Conservation (phyloP, 2,797 vertebrate genomes). For the Myotis daubentonii region DNA sequence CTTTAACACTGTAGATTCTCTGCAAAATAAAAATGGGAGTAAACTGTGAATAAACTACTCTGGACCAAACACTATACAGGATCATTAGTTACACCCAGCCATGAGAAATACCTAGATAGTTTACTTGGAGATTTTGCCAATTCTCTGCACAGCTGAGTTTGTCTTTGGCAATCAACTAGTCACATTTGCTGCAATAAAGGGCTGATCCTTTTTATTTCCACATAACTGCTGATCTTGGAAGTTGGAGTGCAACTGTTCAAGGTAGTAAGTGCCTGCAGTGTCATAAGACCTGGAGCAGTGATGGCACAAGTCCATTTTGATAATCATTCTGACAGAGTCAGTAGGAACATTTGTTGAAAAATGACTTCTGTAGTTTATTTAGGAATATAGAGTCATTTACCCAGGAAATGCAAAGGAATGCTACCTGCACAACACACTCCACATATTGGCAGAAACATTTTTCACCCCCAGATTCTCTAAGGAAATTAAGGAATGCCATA, state of each 20-base stretch:
- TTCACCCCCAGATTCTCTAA: slow-evolving; percentile 35
- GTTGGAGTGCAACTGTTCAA: neutral
- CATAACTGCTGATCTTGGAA: neutral
- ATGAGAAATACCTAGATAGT: neutral
- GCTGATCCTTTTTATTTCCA: neutral
- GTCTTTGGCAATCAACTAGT: neutral
- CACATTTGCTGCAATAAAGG: neutral
- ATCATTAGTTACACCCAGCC: neutral
- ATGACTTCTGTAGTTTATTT: slow-evolving; percentile 78
- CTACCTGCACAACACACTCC: neutral
- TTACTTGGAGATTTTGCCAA: neutral
- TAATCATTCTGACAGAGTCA: slow-evolving; percentile 77
- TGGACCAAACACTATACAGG: neutral
- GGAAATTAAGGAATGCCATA: neutral
- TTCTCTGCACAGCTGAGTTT: slow-evolving; percentile 8
- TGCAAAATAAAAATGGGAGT: neutral
- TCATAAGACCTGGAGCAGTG: neutral
- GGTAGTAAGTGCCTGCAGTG: neutral
- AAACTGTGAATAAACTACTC: neutral
- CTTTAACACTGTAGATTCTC: neutral
- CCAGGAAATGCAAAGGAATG: slow-evolving; percentile 74
- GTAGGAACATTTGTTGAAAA: slow-evolving; percentile 77
- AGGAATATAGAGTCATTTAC: slow-evolving; percentile 78
- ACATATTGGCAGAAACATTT: slow-evolving; percentile 52
- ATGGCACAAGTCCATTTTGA: slow-evolving; percentile 68